Conservation (phyloP, 2,113 vertebrate species). For the Xiphophorus maculatus region DNA sequence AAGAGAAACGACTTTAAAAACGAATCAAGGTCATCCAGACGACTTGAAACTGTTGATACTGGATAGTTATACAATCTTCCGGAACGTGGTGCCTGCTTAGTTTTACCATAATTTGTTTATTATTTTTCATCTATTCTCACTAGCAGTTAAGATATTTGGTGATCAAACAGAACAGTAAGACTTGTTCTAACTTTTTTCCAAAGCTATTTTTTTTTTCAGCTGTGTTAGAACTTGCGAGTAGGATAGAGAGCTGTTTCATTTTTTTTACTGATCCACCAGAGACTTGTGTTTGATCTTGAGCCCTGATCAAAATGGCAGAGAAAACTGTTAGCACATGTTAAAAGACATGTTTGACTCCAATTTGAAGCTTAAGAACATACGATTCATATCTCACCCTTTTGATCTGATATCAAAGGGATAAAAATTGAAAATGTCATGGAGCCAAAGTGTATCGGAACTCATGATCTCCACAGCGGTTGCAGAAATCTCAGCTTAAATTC, state of each 20-base stretch:
- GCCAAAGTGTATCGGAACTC: neutral
- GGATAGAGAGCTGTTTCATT: constrained; percentile 9
- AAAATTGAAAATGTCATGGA: constrained; percentile 1
- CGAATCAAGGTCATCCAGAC: neutral
- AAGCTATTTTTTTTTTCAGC: constrained; percentile 35
- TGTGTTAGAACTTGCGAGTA: constrained; percentile 29
- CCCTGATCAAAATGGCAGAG: constrained; percentile 25
- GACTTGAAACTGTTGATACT: neutral
- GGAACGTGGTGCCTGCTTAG: neutral
- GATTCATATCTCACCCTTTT: neutral
- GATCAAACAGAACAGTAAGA: neutral
- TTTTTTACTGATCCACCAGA: neutral
- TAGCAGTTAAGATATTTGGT: too few species aligned
- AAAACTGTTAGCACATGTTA: constrained; percentile 11
- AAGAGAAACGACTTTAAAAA: neutral
- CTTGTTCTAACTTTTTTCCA: constrained; percentile 1
- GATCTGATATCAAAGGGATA: neutral
- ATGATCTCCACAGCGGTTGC: neutral
- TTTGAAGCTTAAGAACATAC: neutral
- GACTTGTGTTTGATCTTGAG: constrained; percentile 21
- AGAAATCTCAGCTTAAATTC: neutral
- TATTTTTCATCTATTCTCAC: neutral
- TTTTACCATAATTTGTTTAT: neutral
- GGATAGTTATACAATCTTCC: neutral
- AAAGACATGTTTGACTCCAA: constrained; percentile 5